These are phyloP conservation scores for Nesospiza acunhae DNA, from an alignment of 2,113 vertebrate species.

Conservation along the genomic window DNA sequence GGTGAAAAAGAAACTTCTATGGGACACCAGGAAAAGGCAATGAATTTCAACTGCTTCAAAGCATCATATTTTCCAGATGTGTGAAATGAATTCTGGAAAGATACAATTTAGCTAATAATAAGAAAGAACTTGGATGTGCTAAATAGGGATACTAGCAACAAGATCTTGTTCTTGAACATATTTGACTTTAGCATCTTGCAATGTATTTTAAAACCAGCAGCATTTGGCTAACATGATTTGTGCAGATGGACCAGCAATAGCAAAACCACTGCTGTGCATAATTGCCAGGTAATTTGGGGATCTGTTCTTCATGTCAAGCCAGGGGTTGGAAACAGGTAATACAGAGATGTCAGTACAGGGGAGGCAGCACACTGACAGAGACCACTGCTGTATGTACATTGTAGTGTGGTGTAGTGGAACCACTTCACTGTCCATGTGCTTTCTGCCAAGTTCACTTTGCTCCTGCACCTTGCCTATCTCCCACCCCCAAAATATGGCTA, in stretches of 20 bases:
- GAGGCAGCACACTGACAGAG: neutral
- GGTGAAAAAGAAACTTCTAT: neutral
- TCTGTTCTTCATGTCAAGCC: neutral
- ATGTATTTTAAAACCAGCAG: neutral
- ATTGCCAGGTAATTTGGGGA: neutral
- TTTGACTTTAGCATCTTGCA: neutral
- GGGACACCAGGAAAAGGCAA: fast-evolving
- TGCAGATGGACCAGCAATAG: neutral
- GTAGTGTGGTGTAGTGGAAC: neutral
- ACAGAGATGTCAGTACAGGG: neutral
- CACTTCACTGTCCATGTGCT: neutral
- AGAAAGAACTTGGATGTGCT: neutral
- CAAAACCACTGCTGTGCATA: neutral
- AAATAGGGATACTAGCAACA: neutral
- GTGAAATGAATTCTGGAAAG: neutral
- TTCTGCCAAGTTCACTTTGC: neutral
- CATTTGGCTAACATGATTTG: neutral
- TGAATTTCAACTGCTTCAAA: neutral
- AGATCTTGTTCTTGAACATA: neutral
- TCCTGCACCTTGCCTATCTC: neutral
- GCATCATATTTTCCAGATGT: neutral
- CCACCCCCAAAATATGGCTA: fast-evolving
- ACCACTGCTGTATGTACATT: fast-evolving
- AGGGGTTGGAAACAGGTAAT: neutral
- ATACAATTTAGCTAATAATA: neutral